Base-by-base conservation (phyloP, 2,888 invertebrate species). In the Elegia similella region DNA sequence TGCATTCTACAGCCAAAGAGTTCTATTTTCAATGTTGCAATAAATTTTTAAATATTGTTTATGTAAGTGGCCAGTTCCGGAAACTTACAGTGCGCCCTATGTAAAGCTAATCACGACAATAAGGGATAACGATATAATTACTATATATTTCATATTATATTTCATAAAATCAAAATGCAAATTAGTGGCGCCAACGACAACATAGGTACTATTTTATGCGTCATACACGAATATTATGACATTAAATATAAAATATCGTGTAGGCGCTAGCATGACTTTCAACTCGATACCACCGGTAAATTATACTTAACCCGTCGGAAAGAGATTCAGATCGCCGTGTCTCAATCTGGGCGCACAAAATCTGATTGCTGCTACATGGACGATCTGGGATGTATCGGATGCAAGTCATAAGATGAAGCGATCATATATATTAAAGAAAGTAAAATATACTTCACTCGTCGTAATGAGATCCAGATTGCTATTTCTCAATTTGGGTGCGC, bases 401-500 rank as follows among this genome's bases (percentile, higher is more conserved):
- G 6, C 55, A 73, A 78, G 70, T 63, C 12, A 63, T 10, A 61
- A 62, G 64, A 55, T 56, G 13, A 6, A 0, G 63, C 55, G 23
- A 23, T 5, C 5, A 23, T 3, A 3, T 3, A 23, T 23, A 3
- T 23, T 23, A 23, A 23, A n/a, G n/a, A n/a, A n/a, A n/a, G 50
- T 50, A 50, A 50, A 50, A 38, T 50, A 50, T 50, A 34, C 50
- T 50, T 50, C 2, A 16, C 50, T 12, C 75, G 75, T 79, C 69
- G 73, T 65, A 67, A 72, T 72, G 75, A 70, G 74, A 74, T 77
- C 75, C 67, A 67, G 72, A 80, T 80, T 75, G 66, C 70, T 68
- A 82, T 79, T 78, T 76, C 83, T 86, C 80, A 80, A 86, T 88
- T 78, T 77, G 65, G 23, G 23, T 66, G 64, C 70, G 68, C 69